Base-by-base conservation (phyloP, 2,888 invertebrate genomes). In the Synergus itoensis region DNA sequence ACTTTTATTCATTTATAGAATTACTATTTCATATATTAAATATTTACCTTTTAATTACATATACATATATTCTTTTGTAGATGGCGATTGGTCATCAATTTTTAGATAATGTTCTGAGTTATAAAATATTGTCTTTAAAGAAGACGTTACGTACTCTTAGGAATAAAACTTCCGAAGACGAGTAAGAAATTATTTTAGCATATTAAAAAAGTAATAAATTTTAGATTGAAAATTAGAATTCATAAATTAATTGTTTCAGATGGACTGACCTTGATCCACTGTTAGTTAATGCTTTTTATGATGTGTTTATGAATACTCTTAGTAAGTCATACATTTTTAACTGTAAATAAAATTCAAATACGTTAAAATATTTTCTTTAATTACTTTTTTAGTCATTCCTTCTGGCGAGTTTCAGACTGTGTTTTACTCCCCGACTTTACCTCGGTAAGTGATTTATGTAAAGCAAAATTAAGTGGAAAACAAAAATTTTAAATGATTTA, bases 21-120 rank as follows among this genome's bases (percentile, higher is more conserved):
- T 36, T 5, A 36, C 36, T 36, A 36, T 36, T 36, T 36, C 4
- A 36, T 36, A 36, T 36, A 36, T 5, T 12, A 18, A 12, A 43
- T 14, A n/a, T 40, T 4, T 43, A 12, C 4, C 36, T 41, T 43
- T 43, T 45, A 16, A 5, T 16, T 48, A n/a, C n/a, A n/a, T n/a
- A 16, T 48, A 5, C 0, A 16, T 4, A 48, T 16, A n/a, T 67
- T 43, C 18, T 12, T 18, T 43, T 65, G 2, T 43, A 67, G 65
- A 67, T 67, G 65, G 7, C 65, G 18, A 67, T 67, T 21, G 65
- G 65, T 9, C 41, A 67, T 43, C 65, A 67, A 18, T 67, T 18
- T 67, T 67, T 67, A 41, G 65, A 67, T 43, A 67, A 67, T n/a
- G 18, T 67, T 12, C 43, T 67, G 14, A 67, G 41, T 18, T 67